Evolutionary conservation across 2,113 vertebrate species (phyloP).

Genomic region (Amblyornis subalaris): DNA sequence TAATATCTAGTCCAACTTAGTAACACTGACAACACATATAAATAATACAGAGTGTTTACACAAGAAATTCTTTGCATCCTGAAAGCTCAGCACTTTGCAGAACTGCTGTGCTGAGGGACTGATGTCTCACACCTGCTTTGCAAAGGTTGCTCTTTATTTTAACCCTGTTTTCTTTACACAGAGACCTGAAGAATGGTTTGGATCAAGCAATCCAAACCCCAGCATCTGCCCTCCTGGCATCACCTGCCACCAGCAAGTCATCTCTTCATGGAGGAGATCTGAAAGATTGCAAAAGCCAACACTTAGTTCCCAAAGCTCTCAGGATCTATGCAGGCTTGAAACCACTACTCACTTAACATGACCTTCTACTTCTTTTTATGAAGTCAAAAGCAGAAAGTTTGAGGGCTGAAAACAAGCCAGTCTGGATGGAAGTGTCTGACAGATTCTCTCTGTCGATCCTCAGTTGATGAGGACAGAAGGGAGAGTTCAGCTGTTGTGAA

Average conservation of each 20-base stretch:
- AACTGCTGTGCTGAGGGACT: neutral
- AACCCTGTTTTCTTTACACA: neutral
- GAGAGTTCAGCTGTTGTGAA: neutral
- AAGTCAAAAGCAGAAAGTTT: neutral
- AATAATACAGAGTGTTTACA: constrained; percentile 10
- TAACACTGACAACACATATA: neutral
- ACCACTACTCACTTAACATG: neutral
- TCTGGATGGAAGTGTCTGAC: neutral
- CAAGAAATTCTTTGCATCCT: neutral
- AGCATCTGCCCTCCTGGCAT: neutral
- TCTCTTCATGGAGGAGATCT: neutral
- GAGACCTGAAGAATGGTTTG: neutral
- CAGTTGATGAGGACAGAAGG: neutral
- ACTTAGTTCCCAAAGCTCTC: neutral
- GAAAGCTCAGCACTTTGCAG: neutral
- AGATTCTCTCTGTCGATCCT: neutral
- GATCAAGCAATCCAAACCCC: neutral
- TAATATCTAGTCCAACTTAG: neutral
- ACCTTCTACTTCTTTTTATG: neutral
- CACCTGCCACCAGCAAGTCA: neutral
- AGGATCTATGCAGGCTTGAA: neutral
- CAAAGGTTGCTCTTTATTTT: neutral
- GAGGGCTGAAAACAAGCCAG: neutral
- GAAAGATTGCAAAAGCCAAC: neutral
- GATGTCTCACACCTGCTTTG: neutral